Conservation (phyloP, 2,888 invertebrate genomes). For the Agrotis segetum region DNA sequence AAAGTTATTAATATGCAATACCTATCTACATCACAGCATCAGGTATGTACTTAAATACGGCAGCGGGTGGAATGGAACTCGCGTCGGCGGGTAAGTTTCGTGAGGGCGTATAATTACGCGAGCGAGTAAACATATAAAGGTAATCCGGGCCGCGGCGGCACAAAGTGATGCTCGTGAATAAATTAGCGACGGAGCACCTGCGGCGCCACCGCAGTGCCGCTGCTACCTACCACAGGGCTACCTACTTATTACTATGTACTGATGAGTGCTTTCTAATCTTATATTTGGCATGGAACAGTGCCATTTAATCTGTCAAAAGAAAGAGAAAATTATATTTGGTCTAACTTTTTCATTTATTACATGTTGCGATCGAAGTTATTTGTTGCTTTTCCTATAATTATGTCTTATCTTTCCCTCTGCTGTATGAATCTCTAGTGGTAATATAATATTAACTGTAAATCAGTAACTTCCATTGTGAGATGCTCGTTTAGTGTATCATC, state of each 20-base stretch:
- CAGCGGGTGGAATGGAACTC: slow-evolving; percentile 53
- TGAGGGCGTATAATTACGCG: slow-evolving; percentile 90
- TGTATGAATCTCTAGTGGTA: no score
- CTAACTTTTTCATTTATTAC: no score
- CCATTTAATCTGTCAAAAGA: neutral
- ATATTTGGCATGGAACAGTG: neutral
- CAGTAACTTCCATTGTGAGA: no score
- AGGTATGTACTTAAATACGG: slow-evolving; percentile 44
- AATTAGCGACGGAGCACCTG: slow-evolving; percentile 87
- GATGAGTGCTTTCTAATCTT: neutral
- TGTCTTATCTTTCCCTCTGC: no score
- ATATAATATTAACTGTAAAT: no score
- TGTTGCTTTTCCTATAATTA: no score
- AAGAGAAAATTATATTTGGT: no score
- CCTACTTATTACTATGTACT: slow-evolving; percentile 19
- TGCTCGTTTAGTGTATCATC: no score
- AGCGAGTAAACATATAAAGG: slow-evolving; percentile 90
- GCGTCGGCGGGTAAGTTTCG: slow-evolving; percentile 81
- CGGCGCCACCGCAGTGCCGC: slow-evolving; percentile 80
- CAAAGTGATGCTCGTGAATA: slow-evolving; percentile 90
- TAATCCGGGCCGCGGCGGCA: slow-evolving; percentile 90
- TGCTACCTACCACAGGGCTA: slow-evolving; percentile 71
- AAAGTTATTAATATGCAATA: slow-evolving; percentile 27
- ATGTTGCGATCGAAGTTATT: no score
- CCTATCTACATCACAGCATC: slow-evolving; percentile 35